Percentiles rank a stretch among this genome's conserved stretches.
Evolutionary conservation across 2,888 invertebrate species (phyloP).

Genomic region (Lutraria lutraria): DNA sequence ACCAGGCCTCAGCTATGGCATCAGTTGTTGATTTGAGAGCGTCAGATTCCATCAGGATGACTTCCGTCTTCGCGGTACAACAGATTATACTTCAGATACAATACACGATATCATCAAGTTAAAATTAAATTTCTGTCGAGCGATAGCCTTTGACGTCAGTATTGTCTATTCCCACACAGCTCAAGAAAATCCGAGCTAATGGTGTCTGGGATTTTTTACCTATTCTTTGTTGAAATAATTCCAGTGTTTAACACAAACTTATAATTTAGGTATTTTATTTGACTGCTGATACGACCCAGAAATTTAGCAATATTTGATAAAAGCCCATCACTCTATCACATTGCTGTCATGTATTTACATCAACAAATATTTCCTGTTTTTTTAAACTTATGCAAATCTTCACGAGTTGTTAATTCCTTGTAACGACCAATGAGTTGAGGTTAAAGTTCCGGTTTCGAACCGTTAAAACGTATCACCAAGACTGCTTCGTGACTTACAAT

Average conservation of each 20-base stretch:
- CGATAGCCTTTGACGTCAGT: background rate
- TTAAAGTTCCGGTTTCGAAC: constrained; percentile 7
- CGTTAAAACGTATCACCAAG: background rate
- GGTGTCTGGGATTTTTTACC: background rate
- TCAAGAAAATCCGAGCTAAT: background rate
- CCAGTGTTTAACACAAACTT: background rate
- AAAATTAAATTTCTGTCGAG: background rate
- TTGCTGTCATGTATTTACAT: background rate
- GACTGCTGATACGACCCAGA: background rate
- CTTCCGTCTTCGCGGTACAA: background rate
- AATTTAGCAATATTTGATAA: background rate
- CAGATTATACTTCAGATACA: background rate
- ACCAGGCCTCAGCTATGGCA: constrained; percentile 70
- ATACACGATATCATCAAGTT: background rate
- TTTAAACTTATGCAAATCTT: background rate
- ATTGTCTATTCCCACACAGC: background rate
- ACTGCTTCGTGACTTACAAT: background rate
- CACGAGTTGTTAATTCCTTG: background rate
- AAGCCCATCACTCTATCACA: background rate
- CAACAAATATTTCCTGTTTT: constrained; percentile 7
- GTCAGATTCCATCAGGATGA: constrained; percentile 27
- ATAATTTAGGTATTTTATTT: background rate
- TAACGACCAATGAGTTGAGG: background rate
- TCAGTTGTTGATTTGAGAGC: constrained; percentile 66
- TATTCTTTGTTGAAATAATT: background rate